phyloP scores from a whole-genome alignment of 2,797 vertebrate species.

The Sebastes itinus region DNA sequence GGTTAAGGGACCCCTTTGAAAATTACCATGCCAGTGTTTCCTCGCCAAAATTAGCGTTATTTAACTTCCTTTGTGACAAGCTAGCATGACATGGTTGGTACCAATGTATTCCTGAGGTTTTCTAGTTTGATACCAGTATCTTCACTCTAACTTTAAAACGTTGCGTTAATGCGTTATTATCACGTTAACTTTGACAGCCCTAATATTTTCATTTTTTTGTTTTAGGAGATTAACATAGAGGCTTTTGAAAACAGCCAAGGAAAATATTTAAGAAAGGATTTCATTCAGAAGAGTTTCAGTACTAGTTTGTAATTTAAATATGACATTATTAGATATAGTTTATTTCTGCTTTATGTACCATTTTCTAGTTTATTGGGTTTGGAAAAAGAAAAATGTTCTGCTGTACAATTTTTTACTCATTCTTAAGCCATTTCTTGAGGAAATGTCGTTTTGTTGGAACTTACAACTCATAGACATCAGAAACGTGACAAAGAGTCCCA shows the following conservation, averaged over 20 bases:
- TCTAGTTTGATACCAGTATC: too few species aligned
- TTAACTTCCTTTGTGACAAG: too few species aligned
- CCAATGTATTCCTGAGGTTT: too few species aligned
- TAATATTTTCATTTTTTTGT: rapidly evolving
- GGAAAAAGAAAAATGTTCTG: neutral
- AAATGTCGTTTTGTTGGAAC: neutral
- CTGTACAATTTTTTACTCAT: neutral
- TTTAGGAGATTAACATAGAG: neutral
- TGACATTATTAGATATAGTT: neutral
- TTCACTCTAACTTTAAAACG: too few species aligned
- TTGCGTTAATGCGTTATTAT: too few species aligned
- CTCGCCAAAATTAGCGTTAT: too few species aligned
- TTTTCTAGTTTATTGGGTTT: neutral
- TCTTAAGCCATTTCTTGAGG: too few species aligned
- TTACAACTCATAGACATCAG: neutral
- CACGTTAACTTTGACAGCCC: too few species aligned
- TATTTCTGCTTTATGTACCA: neutral
- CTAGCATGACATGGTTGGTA: too few species aligned
- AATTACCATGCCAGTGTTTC: rapidly evolving
- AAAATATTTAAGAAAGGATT: neutral
- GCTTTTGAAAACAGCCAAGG: too few species aligned
- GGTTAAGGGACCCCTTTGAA: too few species aligned
- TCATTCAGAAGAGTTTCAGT: neutral
- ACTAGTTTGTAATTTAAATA: neutral
- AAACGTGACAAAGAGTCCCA: neutral